Conservation (phyloP, 2,888 invertebrate genomes). For the Polydrusus tereticollis region DNA sequence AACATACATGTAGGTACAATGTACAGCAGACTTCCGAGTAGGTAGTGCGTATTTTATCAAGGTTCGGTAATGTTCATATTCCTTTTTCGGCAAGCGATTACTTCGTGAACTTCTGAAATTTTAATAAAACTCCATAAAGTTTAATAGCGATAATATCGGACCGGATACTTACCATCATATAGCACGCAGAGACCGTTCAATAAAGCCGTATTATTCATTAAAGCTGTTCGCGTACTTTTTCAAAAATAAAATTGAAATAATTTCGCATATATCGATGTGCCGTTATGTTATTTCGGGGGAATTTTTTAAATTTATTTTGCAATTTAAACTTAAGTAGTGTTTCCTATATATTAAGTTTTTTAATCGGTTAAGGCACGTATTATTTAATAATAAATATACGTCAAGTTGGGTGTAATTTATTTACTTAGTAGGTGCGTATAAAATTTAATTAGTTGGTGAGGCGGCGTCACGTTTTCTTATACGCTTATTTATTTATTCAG, state of each 20-base stretch:
- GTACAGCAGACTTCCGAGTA: conserved; percentile 31
- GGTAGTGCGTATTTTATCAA: conserved; percentile 36
- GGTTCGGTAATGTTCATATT: conserved; percentile 30
- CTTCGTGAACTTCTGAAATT: conserved; percentile 33
- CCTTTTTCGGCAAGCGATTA: conserved; percentile 21
- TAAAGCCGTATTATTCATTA: conserved; percentile 40
- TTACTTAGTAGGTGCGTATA: no score
- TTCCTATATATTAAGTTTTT: conserved; percentile 12
- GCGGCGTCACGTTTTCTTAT: no score
- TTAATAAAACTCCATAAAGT: conserved; percentile 48
- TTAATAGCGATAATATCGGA: conserved; percentile 47
- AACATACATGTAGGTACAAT: background rate
- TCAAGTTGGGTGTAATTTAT: no score
- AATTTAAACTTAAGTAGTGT: conserved; percentile 18
- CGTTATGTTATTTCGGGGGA: conserved; percentile 33
- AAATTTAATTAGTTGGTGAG: no score
- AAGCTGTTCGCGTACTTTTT: conserved; percentile 31
- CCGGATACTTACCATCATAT: conserved; percentile 48
- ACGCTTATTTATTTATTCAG: no score
- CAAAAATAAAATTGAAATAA: conserved; percentile 39
- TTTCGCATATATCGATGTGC: conserved; percentile 30
- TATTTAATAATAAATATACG: no score
- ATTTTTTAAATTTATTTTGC: conserved; percentile 19
- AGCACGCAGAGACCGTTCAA: conserved; percentile 35
- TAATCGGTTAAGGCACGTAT: background rate